Base-by-base conservation (phyloP, 2,888 invertebrate genomes). In the Mimachlamys varia region DNA sequence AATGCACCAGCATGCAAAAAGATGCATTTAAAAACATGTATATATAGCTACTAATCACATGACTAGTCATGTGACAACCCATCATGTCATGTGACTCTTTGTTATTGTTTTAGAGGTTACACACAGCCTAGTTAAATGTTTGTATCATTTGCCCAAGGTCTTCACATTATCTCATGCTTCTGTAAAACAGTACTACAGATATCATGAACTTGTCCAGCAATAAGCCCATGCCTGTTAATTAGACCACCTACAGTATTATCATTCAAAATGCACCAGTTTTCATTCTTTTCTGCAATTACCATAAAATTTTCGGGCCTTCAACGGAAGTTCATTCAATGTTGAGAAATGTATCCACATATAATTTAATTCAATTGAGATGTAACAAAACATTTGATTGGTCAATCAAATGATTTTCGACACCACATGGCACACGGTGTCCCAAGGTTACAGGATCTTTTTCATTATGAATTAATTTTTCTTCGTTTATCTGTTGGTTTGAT, bases 1-100 rank as follows among this genome's bases (percentile, higher is more conserved):
- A 94, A 94, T 93, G 91, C 90, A 90, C 89, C 91, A 92, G 89
- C 91, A 90, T 91, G 91, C 91, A 92, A 88, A 88, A 89, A 89
- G 88, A 27, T 88, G 58, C 88, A 90, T 58, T 88, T 62, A 88
- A 50, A 58, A 88, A 88, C 22, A 37, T 55, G 38, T 58, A 88
- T 76, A 7, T 10, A 7, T 44, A 22, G 44, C 49, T 88, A 10
- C 44, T 88, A n/a, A 53, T 27, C 37, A 88, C 44, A 44, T 50
- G 49, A 49, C 19, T 5, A 50, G 49, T 88, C 88, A 49, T 50
- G 50, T 50, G 50, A 88, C 50, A 38, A 22, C 44, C 49, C 49
- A 88, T 76, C 76, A 76, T 76, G 76, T 76, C 76, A 33, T 76
- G 76, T 88, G 88, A 88, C 88, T 38, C 33, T 19, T 88, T 76